phyloP scores from a whole-genome alignment of 2,888 invertebrate species.

The Stenotaenia linearis region DNA sequence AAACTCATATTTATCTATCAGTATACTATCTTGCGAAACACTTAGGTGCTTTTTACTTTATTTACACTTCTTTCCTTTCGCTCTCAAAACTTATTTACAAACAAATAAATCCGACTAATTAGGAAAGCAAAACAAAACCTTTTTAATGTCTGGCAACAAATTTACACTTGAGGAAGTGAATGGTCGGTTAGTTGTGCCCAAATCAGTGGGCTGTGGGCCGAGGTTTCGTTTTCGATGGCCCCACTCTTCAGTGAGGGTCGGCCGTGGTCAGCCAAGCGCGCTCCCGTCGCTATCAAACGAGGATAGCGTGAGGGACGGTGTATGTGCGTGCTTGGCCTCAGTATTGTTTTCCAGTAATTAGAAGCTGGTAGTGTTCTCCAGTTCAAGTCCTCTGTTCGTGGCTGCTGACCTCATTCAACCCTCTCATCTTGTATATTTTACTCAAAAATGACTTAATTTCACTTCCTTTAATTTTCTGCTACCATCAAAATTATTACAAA shows the following conservation, averaged over 20 bases:
- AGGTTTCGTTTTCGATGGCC: constrained; percentile 10
- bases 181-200: constrained; percentile 7
- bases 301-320: constrained; percentile 10
- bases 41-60: too few relatives aligned
- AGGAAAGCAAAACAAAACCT: not conserved
- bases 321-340: constrained; percentile 3
- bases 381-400: constrained; percentile 12
- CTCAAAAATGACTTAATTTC: not conserved
- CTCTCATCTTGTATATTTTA: not conserved
- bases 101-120: not conserved
- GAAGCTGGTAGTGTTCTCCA: constrained; percentile 15
- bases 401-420: constrained; percentile 11
- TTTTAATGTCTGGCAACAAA: not conserved
- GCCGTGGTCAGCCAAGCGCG: constrained; percentile 11
- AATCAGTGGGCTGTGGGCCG: constrained; percentile 3
- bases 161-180: not conserved
- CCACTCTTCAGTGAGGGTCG: constrained; percentile 12
- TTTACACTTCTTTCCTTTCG: not conserved
- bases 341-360: constrained; percentile 19
- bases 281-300: not conserved
- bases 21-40: too few relatives aligned
- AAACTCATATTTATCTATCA: not conserved
- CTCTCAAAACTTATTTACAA: not conserved
- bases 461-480: not conserved
- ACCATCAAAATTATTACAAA: not conserved